Evolutionary conservation across 2,888 invertebrate genomes (phyloP), one percentile per base, ranked within the genome.

Genomic region (Pseudococcus jackbeardsleyi): DNA sequence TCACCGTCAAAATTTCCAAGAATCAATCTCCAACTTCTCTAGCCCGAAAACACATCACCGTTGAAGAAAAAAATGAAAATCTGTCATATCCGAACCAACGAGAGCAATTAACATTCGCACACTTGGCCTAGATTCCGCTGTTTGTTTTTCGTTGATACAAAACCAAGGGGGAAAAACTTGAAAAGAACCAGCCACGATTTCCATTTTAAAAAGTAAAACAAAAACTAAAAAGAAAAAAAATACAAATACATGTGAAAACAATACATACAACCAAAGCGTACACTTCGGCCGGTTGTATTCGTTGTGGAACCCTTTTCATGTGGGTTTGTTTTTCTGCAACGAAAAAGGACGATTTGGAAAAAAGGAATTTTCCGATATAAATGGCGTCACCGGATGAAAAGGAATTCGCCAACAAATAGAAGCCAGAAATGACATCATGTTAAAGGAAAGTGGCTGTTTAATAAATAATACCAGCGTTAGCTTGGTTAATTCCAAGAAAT

Each of bases 401-500:
- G 33, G 17, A 82, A 82, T 33, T 46, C 19, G 42, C 19, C 77
- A 39, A 39, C 77, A 19, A 82, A 82, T 46, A 82, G 33, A 82
- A 82, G 19, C 19, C 46, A 82, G 33, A 82, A 82, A 46, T 46
- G 46, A 82, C 79, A 33, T 82, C n/a, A 46, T 12, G 19, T 46
- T 82, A 82, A n/a, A 82, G 19, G 77, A 77, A 77, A 39, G 39
- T 77, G 17, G 39, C 77, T 77, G 19, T 82, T 82, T 82, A 19
- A 82, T 82, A 82, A 82, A 82, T 82, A 82, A 82, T 82, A 82
- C 79, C 19, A 46, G 26, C 77, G 77, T 82, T 46, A 46, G 19
- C 6, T 82, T 46, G 19, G 42, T 82, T 46, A 46, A 82, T 82
- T 82, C 19, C 19, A 82, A 82, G 79, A 82, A 46, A 82, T 82